Percentiles rank a stretch among this genome's conserved stretches.
These are phyloP conservation scores for Agonopterix arenella DNA, from an alignment of 2,888 invertebrate species.

Conservation along the genomic window DNA sequence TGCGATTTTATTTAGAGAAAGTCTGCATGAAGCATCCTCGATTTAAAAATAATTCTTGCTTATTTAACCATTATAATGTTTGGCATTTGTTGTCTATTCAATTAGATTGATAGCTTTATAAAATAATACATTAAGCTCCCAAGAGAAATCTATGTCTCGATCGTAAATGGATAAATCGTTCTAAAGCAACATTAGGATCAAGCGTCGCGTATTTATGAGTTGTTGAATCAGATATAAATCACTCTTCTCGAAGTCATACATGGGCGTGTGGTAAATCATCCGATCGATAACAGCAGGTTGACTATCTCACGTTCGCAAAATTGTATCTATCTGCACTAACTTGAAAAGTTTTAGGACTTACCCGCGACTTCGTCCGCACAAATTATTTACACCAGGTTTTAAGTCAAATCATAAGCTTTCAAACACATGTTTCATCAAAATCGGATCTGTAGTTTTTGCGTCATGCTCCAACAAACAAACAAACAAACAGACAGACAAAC, in stretches of 20 bases:
- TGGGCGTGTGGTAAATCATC: slow-evolving; percentile 40
- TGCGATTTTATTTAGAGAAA: slow-evolving; percentile 14
- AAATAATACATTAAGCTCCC: slow-evolving; percentile 1
- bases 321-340: too few relatives aligned
- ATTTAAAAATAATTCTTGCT: not conserved
- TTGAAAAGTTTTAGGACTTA: too few relatives aligned
- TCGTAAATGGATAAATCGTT: slow-evolving; percentile 18
- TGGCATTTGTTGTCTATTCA: not conserved
- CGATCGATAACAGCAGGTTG: slow-evolving; percentile 17
- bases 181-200: slow-evolving; percentile 20
- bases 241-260: slow-evolving; percentile 32
- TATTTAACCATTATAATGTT: not conserved
- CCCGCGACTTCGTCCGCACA: too few relatives aligned
- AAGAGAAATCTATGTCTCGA: slow-evolving; percentile 3
- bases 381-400: too few relatives aligned
- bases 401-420: too few relatives aligned
- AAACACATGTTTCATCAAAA: too few relatives aligned
- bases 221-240: slow-evolving; percentile 39
- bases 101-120: slow-evolving; percentile 6
- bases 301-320: slow-evolving; percentile 1
- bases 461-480: too few relatives aligned
- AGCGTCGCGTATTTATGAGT: slow-evolving; percentile 23
- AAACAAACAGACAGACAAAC: too few relatives aligned
- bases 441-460: too few relatives aligned
- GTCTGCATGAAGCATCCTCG: not conserved